phyloP scores from a whole-genome alignment of 2,888 invertebrate species.

The Exocentrus adspersus region DNA sequence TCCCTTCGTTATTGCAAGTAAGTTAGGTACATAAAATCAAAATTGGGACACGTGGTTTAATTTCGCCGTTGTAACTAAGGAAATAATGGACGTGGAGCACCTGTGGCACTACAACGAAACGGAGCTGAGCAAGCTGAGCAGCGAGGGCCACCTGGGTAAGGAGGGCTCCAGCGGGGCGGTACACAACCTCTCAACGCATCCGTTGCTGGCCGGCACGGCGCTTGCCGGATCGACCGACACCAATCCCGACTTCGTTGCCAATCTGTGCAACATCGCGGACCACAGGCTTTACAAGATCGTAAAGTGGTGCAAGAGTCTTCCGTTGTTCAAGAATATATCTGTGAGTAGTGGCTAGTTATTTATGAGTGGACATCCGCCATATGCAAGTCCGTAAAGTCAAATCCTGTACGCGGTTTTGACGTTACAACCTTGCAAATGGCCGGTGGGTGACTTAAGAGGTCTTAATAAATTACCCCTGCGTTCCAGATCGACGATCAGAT shows the following conservation, averaged over 20 bases:
- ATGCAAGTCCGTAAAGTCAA: too few species aligned
- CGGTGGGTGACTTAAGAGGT: too few species aligned
- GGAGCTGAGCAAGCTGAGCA: conserved; percentile 74
- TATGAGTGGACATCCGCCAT: too few species aligned
- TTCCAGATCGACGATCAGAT: conserved; percentile 97
- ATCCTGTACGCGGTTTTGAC: too few species aligned
- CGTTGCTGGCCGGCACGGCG: conserved; percentile 68
- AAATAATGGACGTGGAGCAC: conserved; percentile 96
- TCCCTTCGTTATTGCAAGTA: conserved; percentile 78
- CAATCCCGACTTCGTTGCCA: conserved; percentile 86
- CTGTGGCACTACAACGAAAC: conserved; percentile 94
- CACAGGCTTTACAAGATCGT: conserved; percentile 96
- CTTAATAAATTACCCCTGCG: too few species aligned
- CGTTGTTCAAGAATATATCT: conserved; percentile 95
- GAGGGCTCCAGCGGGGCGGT: conserved; percentile 61
- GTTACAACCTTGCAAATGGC: too few species aligned
- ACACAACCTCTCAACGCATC: conserved; percentile 65
- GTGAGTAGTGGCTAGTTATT: too few species aligned
- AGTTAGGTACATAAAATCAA: conserved; percentile 34
- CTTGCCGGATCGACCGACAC: conserved; percentile 67
- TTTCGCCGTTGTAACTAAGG: conserved; percentile 68
- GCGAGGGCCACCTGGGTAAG: conserved; percentile 59
- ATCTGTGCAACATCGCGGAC: conserved; percentile 94
- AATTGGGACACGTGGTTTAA: neutral
- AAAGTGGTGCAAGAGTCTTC: conserved; percentile 97